Evolutionary conservation across 1,140 invertebrate genomes (phyloP), one percentile per base, ranked within the genome.

Genomic region (Apocrypta bakeri): DNA sequence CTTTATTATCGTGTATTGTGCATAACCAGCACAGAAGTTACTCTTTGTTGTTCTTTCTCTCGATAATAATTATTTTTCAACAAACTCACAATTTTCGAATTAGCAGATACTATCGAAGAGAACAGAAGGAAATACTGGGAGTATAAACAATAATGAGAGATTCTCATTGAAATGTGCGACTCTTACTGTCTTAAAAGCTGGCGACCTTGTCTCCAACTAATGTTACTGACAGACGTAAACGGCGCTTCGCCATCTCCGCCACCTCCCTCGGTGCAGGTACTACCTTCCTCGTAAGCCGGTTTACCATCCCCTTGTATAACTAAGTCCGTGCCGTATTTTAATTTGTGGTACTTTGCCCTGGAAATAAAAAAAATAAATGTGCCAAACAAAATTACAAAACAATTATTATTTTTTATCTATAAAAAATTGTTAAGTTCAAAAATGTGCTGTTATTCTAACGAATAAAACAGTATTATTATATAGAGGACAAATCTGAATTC

Each of bases 311-410:
- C 97, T 89, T 96, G 94, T 87, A 97, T 95, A 83, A 97, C 93
- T 83, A 96, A 92, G 90, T 99, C 98, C 73, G 96, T 97, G 68
- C 98, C 98, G 94, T 98, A 98, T 92, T 99, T 99, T 86, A 99
- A 93, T 92, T 98, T 98, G 91, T 99, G 97, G 92, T 96, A 99
- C 93, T 99, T 99, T 61, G 96, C 97, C 88, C 95, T 96, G 85
- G 33, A 90, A 86, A 63, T 1, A 63, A 6, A 73, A 24, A 21
- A 66, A 24, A 25, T 27, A 24, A 66, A 29, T 9, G 33, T n/a
- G n/a, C n/a, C n/a, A n/a, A n/a, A n/a, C n/a, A n/a, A n/a, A n/a
- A n/a, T n/a, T n/a, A n/a, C n/a, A n/a, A n/a, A n/a, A n/a, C n/a
- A n/a, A n/a, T n/a, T n/a, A n/a, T n/a, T n/a, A n/a, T n/a, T n/a